Conservation (phyloP, 2,113 vertebrate species). For the Maccullochella peelii region DNA sequence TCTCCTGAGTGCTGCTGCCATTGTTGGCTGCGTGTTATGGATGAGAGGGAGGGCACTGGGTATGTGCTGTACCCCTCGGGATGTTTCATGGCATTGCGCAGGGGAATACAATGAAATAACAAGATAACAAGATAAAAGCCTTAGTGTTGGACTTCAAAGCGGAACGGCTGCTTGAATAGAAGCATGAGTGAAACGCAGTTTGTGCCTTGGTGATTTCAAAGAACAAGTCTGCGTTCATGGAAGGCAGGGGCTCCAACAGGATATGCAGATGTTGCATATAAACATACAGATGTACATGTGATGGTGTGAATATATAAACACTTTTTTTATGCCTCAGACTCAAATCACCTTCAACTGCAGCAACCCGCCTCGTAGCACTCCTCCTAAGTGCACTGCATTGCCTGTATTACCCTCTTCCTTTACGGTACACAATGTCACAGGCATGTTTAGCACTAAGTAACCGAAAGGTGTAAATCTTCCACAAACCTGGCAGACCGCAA, state of each 20-base stretch:
- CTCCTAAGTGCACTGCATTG: background rate
- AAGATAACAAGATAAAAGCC: slow-evolving; percentile 82
- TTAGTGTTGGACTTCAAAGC: slow-evolving; percentile 74
- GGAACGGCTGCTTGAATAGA: slow-evolving; percentile 54
- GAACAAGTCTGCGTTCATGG: slow-evolving; percentile 21
- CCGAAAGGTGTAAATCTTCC: slow-evolving; percentile 42
- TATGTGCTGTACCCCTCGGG: slow-evolving; percentile 69
- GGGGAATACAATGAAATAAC: slow-evolving; percentile 78
- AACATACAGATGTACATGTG: slow-evolving; percentile 28
- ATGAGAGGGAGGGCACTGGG: slow-evolving; percentile 64
- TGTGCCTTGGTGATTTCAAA: slow-evolving; percentile 50
- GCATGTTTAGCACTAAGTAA: slow-evolving; percentile 36
- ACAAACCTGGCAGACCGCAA: background rate
- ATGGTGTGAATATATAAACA: background rate
- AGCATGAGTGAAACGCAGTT: slow-evolving; percentile 38
- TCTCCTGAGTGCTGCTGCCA: slow-evolving; percentile 15
- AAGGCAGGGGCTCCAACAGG: background rate
- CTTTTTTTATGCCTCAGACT: background rate
- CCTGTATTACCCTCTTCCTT: slow-evolving; percentile 12
- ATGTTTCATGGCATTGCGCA: slow-evolving; percentile 48
- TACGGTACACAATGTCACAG: slow-evolving; percentile 14
- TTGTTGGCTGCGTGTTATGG: slow-evolving; percentile 61
- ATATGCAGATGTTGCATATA: background rate
- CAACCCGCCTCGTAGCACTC: background rate
- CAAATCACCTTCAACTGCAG: slow-evolving; percentile 11